Percentiles rank a stretch among this genome's conserved stretches.
These are phyloP conservation scores for Psilopsiagon aymara DNA, from an alignment of 2,113 vertebrate genomes.

Conservation along the genomic window DNA sequence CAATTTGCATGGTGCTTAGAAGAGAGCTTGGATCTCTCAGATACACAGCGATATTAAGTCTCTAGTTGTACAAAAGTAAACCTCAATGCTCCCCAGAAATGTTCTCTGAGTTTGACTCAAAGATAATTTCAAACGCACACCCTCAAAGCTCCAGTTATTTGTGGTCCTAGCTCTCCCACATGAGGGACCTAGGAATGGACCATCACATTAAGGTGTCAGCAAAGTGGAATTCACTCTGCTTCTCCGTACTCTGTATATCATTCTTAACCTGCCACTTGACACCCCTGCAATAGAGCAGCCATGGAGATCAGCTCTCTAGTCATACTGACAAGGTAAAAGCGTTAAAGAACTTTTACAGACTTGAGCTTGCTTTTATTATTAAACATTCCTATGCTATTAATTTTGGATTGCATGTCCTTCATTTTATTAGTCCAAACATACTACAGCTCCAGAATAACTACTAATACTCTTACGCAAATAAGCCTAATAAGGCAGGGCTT, in stretches of 20 bases:
- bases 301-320: neutral
- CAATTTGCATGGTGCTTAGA: neutral
- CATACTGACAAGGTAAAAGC: neutral
- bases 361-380: conserved; percentile 28
- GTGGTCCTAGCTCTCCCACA: neutral
- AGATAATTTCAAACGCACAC: neutral
- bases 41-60: neutral
- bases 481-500: neutral
- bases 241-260: neutral
- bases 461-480: conserved; percentile 2
- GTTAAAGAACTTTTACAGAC: neutral
- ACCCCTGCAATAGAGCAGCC: neutral
- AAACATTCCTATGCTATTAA: conserved; percentile 14
- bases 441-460: neutral
- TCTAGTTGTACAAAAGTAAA: neutral
- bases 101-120: neutral
- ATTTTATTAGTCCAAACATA: conserved; percentile 59
- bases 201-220: neutral
- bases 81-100: neutral
- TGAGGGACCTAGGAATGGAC: neutral
- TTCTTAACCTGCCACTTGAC: neutral
- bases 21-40: neutral
- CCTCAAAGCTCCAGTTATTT: neutral
- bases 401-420: conserved; percentile 17
- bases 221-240: neutral